Percentiles rank a stretch among this genome's conserved stretches.
Conservation (phyloP, 2,113 vertebrate species). For the Pampusana beccarii region DNA sequence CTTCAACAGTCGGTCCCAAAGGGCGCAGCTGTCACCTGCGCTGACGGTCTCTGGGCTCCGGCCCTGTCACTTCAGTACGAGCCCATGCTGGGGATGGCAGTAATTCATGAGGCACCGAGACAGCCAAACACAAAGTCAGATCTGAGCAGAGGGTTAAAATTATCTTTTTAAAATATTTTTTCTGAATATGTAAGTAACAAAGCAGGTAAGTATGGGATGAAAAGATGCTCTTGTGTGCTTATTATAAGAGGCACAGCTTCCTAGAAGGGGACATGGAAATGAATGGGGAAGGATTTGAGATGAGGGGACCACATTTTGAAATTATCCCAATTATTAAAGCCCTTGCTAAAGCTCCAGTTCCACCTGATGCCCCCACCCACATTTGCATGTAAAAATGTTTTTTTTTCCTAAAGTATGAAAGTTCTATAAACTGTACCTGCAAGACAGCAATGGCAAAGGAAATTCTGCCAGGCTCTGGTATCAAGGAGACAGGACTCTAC, state of each 20-base stretch:
- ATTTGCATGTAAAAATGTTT: not conserved
- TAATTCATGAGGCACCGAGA: not conserved
- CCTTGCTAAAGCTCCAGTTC: not conserved
- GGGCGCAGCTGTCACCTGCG: not conserved
- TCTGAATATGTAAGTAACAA: not conserved
- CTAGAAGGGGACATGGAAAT: not conserved
- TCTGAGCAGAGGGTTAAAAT: not conserved
- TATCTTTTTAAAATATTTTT: not conserved
- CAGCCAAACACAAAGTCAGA: not conserved
- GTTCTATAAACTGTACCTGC: not conserved
- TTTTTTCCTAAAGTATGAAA: not conserved
- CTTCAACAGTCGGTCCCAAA: slow-evolving; percentile 28
- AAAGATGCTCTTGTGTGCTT: not conserved
- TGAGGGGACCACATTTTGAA: not conserved
- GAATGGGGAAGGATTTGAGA: not conserved
- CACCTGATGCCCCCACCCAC: not conserved
- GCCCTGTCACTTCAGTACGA: not conserved
- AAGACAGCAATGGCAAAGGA: not conserved
- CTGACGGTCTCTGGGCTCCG: not conserved
- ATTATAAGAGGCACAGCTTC: not conserved
- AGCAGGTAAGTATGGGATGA: not conserved
- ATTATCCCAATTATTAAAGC: not conserved
- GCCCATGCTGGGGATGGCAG: not conserved
- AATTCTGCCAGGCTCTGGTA: not conserved
- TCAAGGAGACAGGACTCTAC: not conserved